phyloP scores from a whole-genome alignment of 2,113 vertebrate genomes.

The Tinamus guttatus region DNA sequence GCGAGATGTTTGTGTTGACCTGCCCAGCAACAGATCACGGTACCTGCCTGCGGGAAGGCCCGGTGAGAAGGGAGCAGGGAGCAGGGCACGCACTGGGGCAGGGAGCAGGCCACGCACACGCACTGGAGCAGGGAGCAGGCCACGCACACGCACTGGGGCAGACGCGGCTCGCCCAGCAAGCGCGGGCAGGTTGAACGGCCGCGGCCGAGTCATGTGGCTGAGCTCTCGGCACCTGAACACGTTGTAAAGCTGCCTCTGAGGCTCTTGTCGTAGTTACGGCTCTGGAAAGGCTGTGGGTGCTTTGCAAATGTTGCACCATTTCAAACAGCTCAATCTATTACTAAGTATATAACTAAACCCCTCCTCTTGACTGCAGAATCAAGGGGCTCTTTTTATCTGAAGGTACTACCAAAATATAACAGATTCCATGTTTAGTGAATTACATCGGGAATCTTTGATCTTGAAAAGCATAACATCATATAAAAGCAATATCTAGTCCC shows the following conservation, averaged over 20 bases:
- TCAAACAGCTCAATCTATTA: background rate
- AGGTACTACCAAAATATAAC: background rate
- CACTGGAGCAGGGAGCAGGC: background rate
- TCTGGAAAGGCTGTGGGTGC: background rate
- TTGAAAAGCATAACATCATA: background rate
- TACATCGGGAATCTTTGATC: background rate
- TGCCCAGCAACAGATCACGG: background rate
- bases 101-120: background rate
- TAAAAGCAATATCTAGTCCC: background rate
- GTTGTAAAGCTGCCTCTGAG: constrained; percentile 29
- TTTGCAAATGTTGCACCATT: background rate
- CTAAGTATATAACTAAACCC: background rate
- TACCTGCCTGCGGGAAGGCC: background rate
- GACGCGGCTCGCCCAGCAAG: background rate
- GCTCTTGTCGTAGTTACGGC: background rate
- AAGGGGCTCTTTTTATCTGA: background rate
- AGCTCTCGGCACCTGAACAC: background rate
- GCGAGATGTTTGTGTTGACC: background rate
- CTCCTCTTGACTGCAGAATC: background rate
- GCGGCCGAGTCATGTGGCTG: background rate
- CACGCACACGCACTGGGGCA: background rate
- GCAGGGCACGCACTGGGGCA: background rate
- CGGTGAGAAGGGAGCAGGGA: background rate
- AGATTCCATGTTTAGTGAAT: background rate
- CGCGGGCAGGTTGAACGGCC: background rate